Evolutionary conservation across 2,113 vertebrate genomes (phyloP).

Genomic region (Zapus hudsonius): DNA sequence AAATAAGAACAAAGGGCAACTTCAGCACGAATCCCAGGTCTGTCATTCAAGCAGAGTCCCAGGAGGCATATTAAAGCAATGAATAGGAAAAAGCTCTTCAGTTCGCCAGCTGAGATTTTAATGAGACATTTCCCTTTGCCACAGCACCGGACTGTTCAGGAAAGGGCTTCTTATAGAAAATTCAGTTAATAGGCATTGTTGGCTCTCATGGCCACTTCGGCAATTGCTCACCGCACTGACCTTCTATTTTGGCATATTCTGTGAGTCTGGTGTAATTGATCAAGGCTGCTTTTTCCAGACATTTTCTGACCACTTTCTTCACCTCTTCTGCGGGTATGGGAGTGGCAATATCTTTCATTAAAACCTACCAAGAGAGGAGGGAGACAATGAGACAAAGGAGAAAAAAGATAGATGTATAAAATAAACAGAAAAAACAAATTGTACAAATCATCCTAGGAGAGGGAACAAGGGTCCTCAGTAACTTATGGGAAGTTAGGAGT

Average conservation of each 20-base stretch:
- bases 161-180: slow-evolving; percentile 84
- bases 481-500: slow-evolving; percentile 29
- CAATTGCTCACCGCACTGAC: slow-evolving; percentile 87
- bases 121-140: slow-evolving; percentile 91
- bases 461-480: slow-evolving; percentile 33
- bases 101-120: slow-evolving; percentile 92
- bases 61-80: slow-evolving; percentile 91
- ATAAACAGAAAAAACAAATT: slow-evolving; percentile 30
- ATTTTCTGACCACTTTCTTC: slow-evolving; percentile 94
- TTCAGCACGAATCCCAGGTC: slow-evolving; percentile 85
- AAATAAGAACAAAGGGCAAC: slow-evolving; percentile 88
- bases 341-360: slow-evolving; percentile 99
- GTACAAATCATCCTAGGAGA: not conserved
- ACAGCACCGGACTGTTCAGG: slow-evolving; percentile 83
- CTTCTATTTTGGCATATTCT: slow-evolving; percentile 96
- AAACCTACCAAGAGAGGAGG: slow-evolving; percentile 87
- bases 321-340: slow-evolving; percentile 96
- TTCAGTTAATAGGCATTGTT: slow-evolving; percentile 85
- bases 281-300: slow-evolving; percentile 95
- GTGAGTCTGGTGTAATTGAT: slow-evolving; percentile 98
- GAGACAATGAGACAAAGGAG: not conserved
- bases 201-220: slow-evolving; percentile 83
- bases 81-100: slow-evolving; percentile 89
- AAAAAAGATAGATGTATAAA: not conserved
- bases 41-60: slow-evolving; percentile 86